Base-by-base conservation (phyloP, 2,888 invertebrate genomes). In the Acanthacorydalis orientalis region DNA sequence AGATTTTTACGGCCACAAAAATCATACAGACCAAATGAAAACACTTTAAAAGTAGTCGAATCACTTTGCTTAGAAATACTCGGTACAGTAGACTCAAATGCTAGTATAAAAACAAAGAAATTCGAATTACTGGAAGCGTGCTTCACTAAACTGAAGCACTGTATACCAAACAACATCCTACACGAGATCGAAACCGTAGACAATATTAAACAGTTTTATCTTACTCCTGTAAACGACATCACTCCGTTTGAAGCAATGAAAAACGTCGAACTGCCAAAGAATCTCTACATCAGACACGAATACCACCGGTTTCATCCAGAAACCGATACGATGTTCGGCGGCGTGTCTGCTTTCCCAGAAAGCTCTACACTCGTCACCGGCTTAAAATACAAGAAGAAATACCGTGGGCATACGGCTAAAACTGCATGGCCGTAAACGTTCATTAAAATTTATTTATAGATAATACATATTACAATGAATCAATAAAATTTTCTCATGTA, bases 331-430 rank as follows among this genome's bases (percentile, higher is more conserved):
- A 68, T 69, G 62, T 83, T 86, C 61, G 71, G 73, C 52, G 93
- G 93, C 8, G 63, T 78, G 54, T 80, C 86, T 31, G 93, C 89
- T 0, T 95, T 82, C 62, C 90, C 91, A 1, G 78, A 80, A 57
- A 81, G 82, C 58, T 87, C 89, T 1, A 89, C 87, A 0, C 65
- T 89, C 47, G 88, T 93, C 0, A 77, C 86, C 0, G 88, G 92
- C 32, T 62, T 93, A 3, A 87, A 84, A 60, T 74, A 82, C 54
- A 82, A 78, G 54, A 79, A 81, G 58, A 91, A 88, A 64, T 93
- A 90, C 63, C 73, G 72, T 53, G 85, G 85, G 1, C 76, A 78
- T 59, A 64, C 64, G 49, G 81, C 81, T 10, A 78, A 78, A 56
- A 68, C 34, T n/a, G 11, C 23, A 23, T 47, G 47, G 47, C 43